These are phyloP conservation scores for Aurelia sp. DNA, from an alignment of 30 jellyfish, hydroid and myxozoan genomes.

Conservation along the genomic window DNA sequence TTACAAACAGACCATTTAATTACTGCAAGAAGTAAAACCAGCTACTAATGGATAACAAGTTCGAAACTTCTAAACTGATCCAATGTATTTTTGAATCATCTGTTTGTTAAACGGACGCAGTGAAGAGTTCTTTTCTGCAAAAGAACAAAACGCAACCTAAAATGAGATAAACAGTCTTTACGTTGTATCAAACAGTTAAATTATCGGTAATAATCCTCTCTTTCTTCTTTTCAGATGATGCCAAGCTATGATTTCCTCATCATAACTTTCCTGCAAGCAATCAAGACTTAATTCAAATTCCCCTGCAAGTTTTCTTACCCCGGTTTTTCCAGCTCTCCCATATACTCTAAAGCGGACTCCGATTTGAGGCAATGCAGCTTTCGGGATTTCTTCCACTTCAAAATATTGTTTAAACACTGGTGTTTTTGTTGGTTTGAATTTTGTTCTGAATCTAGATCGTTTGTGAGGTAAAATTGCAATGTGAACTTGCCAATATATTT, in stretches of 20 bases:
- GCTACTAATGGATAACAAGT: no score
- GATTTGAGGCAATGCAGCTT: slow-evolving; percentile 74
- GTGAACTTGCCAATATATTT: slow-evolving; percentile 92
- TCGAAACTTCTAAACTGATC: no score
- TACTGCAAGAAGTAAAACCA: no score
- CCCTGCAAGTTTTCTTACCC: slow-evolving; percentile 87
- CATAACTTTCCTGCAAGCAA: slow-evolving; percentile 8
- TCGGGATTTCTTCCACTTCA: slow-evolving; percentile 83
- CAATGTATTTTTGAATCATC: no score
- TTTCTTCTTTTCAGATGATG: not conserved
- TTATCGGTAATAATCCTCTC: no score
- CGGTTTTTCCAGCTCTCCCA: slow-evolving; percentile 91
- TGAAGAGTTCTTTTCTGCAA: no score
- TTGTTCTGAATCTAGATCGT: slow-evolving; percentile 81
- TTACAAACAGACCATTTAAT: no score
- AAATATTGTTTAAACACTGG: slow-evolving; percentile 92
- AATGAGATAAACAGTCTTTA: no score
- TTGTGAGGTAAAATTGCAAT: slow-evolving; percentile 86
- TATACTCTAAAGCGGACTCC: slow-evolving; percentile 86
- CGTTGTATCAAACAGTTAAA: no score
- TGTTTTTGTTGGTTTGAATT: slow-evolving; percentile 85
- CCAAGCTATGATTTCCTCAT: slow-evolving; percentile 1
- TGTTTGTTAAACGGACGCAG: no score
- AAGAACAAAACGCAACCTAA: no score
- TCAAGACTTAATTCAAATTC: slow-evolving; percentile 45